Conservation (phyloP, 1,140 invertebrate genomes). For the roundworm (Caenorhabditis elegans) region WBcel235 BX284603.4:6933501-6934000, state of each 20-base stretch:
- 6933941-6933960: background rate
- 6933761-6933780: background rate
- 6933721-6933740: too few species aligned
- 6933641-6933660: too few species aligned
- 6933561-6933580: conserved; percentile 89
- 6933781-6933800: background rate
- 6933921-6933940: background rate
- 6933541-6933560: conserved; percentile 94
- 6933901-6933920: background rate
- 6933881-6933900: too few species aligned
- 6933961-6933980: background rate
- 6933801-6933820: background rate
- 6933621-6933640: conserved; percentile 60
- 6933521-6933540: conserved; percentile 71
- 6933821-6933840: background rate
- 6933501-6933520: conserved; percentile 73
- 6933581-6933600: conserved; percentile 73
- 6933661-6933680: too few species aligned
- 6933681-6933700: too few species aligned
- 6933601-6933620: conserved; percentile 55
- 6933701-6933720: too few species aligned
- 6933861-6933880: too few species aligned
- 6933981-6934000: background rate
- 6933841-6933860: background rate
- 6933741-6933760: too few species aligned